Evolutionary conservation across 2,888 invertebrate species (phyloP).

Genomic region (Drosophila meridionalis): DNA sequence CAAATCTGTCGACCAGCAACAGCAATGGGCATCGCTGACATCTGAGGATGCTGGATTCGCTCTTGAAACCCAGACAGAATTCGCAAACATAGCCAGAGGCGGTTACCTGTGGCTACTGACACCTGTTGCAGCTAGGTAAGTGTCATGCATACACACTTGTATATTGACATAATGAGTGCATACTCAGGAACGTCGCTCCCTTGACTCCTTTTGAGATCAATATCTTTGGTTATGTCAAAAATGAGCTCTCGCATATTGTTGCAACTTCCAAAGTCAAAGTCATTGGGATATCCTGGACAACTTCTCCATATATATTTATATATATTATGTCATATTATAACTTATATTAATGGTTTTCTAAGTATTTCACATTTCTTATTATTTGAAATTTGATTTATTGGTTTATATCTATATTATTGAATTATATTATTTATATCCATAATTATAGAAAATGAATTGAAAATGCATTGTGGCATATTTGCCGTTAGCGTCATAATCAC

Average conservation of each 20-base stretch:
- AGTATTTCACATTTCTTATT: background rate
- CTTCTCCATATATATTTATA: too few species aligned
- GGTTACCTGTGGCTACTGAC: conserved; percentile 85
- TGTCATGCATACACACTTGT: background rate
- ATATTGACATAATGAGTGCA: background rate
- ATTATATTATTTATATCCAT: too few species aligned
- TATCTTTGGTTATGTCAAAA: background rate
- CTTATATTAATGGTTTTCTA: background rate
- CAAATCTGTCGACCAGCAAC: conserved; percentile 6
- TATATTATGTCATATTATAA: too few species aligned
- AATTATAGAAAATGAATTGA: too few species aligned
- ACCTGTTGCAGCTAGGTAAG: conserved; percentile 85
- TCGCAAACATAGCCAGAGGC: conserved; percentile 37
- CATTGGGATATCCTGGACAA: too few species aligned
- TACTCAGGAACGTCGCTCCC: background rate
- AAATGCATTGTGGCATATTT: too few species aligned
- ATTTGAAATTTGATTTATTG: too few species aligned
- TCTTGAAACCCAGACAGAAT: conserved; percentile 13
- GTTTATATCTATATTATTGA: too few species aligned
- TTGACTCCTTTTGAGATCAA: background rate
- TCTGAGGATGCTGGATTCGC: background rate
- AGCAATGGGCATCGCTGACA: conserved; percentile 9
- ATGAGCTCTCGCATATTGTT: background rate
- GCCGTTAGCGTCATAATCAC: too few species aligned
- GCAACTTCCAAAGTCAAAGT: too few species aligned